A percentile compares a stretch with the other conserved stretches of the same genome.
These are phyloP conservation scores for Laterallus jamaicensis DNA, from an alignment of 2,113 vertebrate genomes.

Conservation along the genomic window DNA sequence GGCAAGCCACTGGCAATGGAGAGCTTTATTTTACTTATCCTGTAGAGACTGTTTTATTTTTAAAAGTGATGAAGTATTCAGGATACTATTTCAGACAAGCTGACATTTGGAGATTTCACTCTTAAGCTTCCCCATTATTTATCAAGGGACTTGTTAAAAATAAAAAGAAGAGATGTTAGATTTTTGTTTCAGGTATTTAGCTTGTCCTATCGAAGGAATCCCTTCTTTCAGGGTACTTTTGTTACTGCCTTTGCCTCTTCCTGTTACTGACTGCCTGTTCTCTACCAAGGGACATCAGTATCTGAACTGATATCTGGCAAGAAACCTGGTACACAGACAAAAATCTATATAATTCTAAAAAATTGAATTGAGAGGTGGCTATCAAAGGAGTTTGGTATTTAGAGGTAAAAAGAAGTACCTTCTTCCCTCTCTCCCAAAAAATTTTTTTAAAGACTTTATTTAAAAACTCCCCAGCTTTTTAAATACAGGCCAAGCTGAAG, in stretches of 20 bases:
- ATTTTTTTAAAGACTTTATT: background rate
- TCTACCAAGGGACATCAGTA: background rate
- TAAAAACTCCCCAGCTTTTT: too few species aligned
- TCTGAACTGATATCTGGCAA: conserved; percentile 38
- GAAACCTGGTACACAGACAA: conserved; percentile 47
- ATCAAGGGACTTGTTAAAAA: conserved; percentile 60
- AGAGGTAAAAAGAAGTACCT: background rate
- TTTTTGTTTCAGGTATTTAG: conserved; percentile 46
- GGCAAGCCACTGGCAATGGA: background rate
- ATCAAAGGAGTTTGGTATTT: conserved; percentile 1
- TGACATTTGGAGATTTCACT: conserved; percentile 28
- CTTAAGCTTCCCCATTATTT: conserved; percentile 3
- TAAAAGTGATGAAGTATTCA: conserved; percentile 19
- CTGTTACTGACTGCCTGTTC: conserved; percentile 24
- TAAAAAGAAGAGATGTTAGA: background rate
- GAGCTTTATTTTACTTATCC: background rate
- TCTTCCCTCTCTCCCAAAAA: background rate
- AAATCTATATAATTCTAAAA: conserved; percentile 57
- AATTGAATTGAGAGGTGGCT: conserved; percentile 30
- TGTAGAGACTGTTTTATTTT: background rate
- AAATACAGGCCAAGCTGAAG: background rate
- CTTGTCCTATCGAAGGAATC: conserved; percentile 39
- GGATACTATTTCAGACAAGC: background rate
- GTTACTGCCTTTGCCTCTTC: conserved; percentile 3
- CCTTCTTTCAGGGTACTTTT: conserved; percentile 14